Evolutionary conservation across 2,888 invertebrate species (phyloP), one percentile per base, ranked within the genome.

Genomic region (Tanypteryx hageni): DNA sequence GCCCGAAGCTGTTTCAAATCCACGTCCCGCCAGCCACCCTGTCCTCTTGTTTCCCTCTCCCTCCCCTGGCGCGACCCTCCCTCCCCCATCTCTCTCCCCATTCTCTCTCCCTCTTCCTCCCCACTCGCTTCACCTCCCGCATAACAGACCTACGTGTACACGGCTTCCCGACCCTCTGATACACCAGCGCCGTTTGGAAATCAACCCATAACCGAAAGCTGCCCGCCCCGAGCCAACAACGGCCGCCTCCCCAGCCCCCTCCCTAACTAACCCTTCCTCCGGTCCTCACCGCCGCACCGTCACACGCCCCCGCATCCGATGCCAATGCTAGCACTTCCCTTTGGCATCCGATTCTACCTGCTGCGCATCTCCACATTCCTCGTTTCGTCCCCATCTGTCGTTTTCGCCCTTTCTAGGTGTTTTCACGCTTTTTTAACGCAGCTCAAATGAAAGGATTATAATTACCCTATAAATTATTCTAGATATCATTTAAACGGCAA

Each of bases 1-100:
- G 89, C 89, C 89, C 64, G 89, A 27, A 89, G 89, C 89, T 89
- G 89, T 89, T 89, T 89, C 89, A 89, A 89, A 89, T 89, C 89
- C 86, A 61, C 89, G 89, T 44, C 64, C 64, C 86, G 83, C 82
- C 27, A 44, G 31, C 82, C 82, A 56, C 83, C 83, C 83, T 7
- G 44, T 44, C 57, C 83, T 57, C 83, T 57, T 57, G 83, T 57
- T 57, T n/a, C 83, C 44, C 57, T 83, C 8, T 44, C 56, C 5
- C 18, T n/a, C 83, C n/a, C 56, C 83, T n/a, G 82, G 27, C 11
- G 31, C 14, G 10, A 44, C 83, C 8, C 18, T 9, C 14, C 44
- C 18, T 82, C 11, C 31, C 82, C 3, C 27, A 14, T 3, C 18
- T 44, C 56, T n/a, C n/a, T 82, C 11, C 31, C 82, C 3, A 27